A percentile compares a stretch with the other conserved stretches of the same genome.
Evolutionary conservation across 2,797 vertebrate species (phyloP).

Genomic region (Falco rusticolus): DNA sequence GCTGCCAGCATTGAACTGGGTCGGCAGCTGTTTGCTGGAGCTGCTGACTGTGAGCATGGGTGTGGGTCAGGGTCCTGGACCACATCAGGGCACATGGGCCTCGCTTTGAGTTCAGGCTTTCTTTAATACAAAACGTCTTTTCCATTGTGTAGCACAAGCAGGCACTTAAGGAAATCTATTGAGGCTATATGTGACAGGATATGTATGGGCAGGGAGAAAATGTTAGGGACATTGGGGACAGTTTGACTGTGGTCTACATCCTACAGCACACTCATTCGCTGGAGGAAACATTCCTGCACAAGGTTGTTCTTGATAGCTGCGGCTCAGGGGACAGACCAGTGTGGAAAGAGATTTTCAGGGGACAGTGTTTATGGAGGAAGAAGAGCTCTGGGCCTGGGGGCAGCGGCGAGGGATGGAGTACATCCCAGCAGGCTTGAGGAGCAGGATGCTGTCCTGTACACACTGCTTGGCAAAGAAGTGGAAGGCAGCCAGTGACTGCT

Average conservation of each 20-base stretch:
- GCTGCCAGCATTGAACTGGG: not conserved
- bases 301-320: accelerated
- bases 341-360: accelerated
- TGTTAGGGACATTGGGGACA: accelerated
- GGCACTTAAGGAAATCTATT: accelerated
- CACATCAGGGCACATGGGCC: accelerated
- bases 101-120: not conserved
- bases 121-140: not conserved
- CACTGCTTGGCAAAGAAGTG: accelerated
- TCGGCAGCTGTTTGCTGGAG: not conserved
- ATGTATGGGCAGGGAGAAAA: accelerated
- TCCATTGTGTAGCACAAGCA: too few species aligned
- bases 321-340: accelerated
- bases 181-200: not conserved
- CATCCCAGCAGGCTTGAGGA: not conserved
- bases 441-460: not conserved
- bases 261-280: not conserved
- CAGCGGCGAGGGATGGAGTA: accelerated
- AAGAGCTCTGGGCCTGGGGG: not conserved
- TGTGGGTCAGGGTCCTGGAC: not conserved
- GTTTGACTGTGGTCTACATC: not conserved
- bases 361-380: not conserved
- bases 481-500: not conserved
- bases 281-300: not conserved
- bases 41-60: not conserved